Conservation (phyloP, 2,797 vertebrate species). For the Triplophysa bombifrons region DNA sequence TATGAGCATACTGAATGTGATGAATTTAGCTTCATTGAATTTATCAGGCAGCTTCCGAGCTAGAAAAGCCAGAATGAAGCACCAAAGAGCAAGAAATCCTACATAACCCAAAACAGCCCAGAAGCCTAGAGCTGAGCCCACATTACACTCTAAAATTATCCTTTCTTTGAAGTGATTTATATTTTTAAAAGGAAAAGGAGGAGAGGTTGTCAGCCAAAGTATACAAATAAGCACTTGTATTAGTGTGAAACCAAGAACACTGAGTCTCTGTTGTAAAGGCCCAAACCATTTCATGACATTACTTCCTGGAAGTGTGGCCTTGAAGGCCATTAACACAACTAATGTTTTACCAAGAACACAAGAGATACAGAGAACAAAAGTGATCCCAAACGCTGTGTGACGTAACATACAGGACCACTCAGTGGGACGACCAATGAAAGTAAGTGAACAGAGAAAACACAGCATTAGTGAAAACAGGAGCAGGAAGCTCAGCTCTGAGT, state of each 20-base stretch:
- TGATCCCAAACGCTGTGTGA: slow-evolving; percentile 62
- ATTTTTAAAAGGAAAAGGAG: slow-evolving; percentile 69
- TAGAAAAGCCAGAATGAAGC: slow-evolving; percentile 71
- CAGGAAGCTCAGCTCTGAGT: slow-evolving; percentile 65
- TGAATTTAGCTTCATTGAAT: slow-evolving; percentile 74
- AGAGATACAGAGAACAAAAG: slow-evolving; percentile 64
- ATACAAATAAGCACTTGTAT: slow-evolving; percentile 68
- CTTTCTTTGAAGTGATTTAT: slow-evolving; percentile 64
- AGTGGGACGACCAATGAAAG: slow-evolving; percentile 61
- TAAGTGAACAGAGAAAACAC: slow-evolving; percentile 65
- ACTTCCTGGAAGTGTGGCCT: slow-evolving; percentile 59
- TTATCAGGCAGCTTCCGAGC: slow-evolving; percentile 71
- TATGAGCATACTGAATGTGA: slow-evolving; percentile 76
- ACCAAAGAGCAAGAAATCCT: slow-evolving; percentile 69
- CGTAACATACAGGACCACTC: slow-evolving; percentile 64
- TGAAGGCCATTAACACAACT: slow-evolving; percentile 64
- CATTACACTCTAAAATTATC: slow-evolving; percentile 70
- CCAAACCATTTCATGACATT: slow-evolving; percentile 65
- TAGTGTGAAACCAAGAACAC: slow-evolving; percentile 59
- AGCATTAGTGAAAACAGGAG: slow-evolving; percentile 60
- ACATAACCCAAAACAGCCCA: slow-evolving; percentile 75
- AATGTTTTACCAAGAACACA: slow-evolving; percentile 64
- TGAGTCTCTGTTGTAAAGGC: slow-evolving; percentile 60
- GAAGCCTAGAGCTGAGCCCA: slow-evolving; percentile 69
- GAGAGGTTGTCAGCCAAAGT: slow-evolving; percentile 67